A percentile compares a stretch with the other conserved stretches of the same genome.
phyloP scores from a whole-genome alignment of 2,888 invertebrate species.

The Entomobrya multifasciata region DNA sequence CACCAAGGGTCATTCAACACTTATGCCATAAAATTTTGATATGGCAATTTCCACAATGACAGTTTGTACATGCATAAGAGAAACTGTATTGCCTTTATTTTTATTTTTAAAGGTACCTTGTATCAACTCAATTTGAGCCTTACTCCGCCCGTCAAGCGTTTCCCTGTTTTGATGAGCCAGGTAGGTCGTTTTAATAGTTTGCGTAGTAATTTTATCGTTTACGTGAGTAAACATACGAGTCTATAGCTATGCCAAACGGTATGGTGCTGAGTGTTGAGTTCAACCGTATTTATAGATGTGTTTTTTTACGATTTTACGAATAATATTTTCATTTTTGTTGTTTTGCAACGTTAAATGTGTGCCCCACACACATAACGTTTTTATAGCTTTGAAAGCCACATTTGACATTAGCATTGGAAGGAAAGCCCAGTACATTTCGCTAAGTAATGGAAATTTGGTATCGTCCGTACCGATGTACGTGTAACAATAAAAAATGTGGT shows the following conservation, averaged over 20 bases:
- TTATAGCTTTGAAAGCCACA: constrained; percentile 63
- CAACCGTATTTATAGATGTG: not conserved
- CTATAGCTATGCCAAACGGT: too few relatives aligned
- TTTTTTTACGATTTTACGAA: constrained; percentile 8
- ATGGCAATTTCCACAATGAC: not conserved
- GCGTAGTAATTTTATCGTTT: not conserved
- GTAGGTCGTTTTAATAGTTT: not conserved
- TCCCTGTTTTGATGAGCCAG: constrained; percentile 77
- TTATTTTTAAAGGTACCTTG: constrained; percentile 59
- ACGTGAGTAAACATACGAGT: not conserved
- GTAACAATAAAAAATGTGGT: constrained; percentile 12
- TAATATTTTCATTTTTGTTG: not conserved
- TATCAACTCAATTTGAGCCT: constrained; percentile 74
- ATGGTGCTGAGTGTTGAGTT: not conserved
- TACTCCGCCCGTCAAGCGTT: constrained; percentile 71
- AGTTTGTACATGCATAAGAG: not conserved
- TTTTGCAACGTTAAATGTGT: not conserved
- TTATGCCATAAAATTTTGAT: not conserved
- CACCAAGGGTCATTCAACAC: not conserved
- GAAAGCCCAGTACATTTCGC: constrained; percentile 63
- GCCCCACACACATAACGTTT: constrained; percentile 7
- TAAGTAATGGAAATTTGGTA: constrained; percentile 75
- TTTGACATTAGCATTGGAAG: constrained; percentile 77
- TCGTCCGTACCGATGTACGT: constrained; percentile 73
- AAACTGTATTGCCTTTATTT: constrained; percentile 9